A percentile compares a stretch with the other conserved stretches of the same genome.
Evolutionary conservation across 2,797 vertebrate species (phyloP).

Genomic region (Malacoctenus gilli): DNA sequence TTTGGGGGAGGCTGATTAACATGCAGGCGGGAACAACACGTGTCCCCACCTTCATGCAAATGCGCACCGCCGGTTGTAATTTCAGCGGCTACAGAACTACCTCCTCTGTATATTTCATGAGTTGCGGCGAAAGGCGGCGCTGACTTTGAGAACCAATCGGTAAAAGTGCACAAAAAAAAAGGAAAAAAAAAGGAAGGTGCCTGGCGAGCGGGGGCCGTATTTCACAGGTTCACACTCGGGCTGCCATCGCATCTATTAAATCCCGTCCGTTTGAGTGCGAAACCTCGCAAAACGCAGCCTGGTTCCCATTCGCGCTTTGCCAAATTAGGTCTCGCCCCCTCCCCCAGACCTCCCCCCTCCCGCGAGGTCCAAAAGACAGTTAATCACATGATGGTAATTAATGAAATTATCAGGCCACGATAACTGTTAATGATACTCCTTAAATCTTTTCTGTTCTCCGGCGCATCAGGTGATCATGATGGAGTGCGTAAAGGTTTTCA

Average conservation of each 20-base stretch:
- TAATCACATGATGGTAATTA: slow-evolving; percentile 57
- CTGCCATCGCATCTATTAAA: slow-evolving; percentile 47
- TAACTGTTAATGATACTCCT: slow-evolving; percentile 40
- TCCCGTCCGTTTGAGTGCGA: slow-evolving; percentile 28
- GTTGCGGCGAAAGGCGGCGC: slow-evolving; percentile 7
- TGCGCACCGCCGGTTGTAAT: background rate
- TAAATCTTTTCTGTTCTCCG: slow-evolving; percentile 22
- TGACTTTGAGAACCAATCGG: slow-evolving; percentile 18
- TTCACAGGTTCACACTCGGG: slow-evolving; percentile 33
- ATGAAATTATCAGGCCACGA: slow-evolving; percentile 41
- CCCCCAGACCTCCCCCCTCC: slow-evolving; percentile 31
- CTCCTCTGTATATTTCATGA: slow-evolving; percentile 22
- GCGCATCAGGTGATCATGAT: slow-evolving; percentile 31
- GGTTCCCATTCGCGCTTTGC: slow-evolving; percentile 28
- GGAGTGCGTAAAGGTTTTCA: slow-evolving; percentile 34
- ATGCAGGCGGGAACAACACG: background rate
- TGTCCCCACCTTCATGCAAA: slow-evolving; percentile 12
- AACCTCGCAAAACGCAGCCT: slow-evolving; percentile 22
- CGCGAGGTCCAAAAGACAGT: slow-evolving; percentile 24
- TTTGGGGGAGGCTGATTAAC: no score
- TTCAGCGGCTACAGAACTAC: slow-evolving; percentile 6
- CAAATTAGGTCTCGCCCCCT: slow-evolving; percentile 38
- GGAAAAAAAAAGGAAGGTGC: no score
- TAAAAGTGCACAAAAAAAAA: slow-evolving; percentile 13
- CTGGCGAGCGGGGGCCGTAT: slow-evolving; percentile 20